Conservation (phyloP, 2,888 invertebrate genomes). For the Drosophila kuntzei region DNA sequence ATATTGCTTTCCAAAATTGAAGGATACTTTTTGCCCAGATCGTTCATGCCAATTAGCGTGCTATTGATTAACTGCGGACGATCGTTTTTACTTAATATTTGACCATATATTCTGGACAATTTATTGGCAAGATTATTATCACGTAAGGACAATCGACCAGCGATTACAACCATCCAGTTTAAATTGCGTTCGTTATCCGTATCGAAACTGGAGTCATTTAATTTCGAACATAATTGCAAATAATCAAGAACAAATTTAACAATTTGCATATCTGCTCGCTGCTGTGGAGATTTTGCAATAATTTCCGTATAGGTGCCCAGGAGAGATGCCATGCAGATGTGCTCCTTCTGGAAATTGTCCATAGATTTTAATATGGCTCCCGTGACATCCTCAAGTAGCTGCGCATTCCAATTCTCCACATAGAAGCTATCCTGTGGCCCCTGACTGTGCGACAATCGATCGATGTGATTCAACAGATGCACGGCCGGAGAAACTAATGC, state of each 20-base stretch:
- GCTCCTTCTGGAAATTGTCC: constrained; percentile 76
- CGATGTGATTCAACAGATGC: constrained; percentile 80
- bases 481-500: constrained; percentile 83
- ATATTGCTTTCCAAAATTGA: constrained; percentile 82
- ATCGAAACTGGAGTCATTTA: constrained; percentile 77
- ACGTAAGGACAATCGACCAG: constrained; percentile 81
- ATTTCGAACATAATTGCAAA: constrained; percentile 74
- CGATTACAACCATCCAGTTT: constrained; percentile 84
- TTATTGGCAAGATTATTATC: constrained; percentile 72
- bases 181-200: constrained; percentile 83
- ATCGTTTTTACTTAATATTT: constrained; percentile 74
- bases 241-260: constrained; percentile 80
- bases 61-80: constrained; percentile 84
- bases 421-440: constrained; percentile 55
- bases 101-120: constrained; percentile 46
- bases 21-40: constrained; percentile 84
- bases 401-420: constrained; percentile 71
- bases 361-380: constrained; percentile 69
- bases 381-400: constrained; percentile 76
- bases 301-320: constrained; percentile 83
- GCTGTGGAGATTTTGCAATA: constrained; percentile 73
- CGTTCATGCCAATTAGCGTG: constrained; percentile 81
- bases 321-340: constrained; percentile 76
- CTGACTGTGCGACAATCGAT: constrained; percentile 67
- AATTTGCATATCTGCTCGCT: constrained; percentile 67